These are phyloP conservation scores for Drosophila triauraria DNA, from an alignment of 1,140 invertebrate species.

Conservation along the genomic window DNA sequence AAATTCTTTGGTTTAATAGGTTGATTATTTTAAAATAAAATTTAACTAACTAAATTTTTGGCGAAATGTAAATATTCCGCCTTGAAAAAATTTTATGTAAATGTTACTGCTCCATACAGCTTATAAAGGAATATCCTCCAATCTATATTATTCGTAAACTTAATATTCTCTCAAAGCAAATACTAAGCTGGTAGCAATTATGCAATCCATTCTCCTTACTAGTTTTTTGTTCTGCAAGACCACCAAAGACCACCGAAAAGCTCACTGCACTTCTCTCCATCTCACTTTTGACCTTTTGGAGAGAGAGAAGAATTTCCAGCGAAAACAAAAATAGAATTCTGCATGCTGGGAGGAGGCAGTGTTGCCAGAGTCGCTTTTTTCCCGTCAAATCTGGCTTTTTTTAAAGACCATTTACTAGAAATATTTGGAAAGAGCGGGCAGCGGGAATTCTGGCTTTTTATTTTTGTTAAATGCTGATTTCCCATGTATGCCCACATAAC, in stretches of 20 bases:
- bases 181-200: neutral
- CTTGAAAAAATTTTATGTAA: neutral
- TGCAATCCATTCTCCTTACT: neutral
- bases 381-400: too few relatives aligned
- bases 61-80: neutral
- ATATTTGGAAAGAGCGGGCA: too few relatives aligned
- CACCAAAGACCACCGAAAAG: neutral
- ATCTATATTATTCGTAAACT: too few relatives aligned
- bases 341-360: neutral
- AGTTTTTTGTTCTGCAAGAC: neutral
- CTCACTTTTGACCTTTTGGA: slow-evolving; percentile 49
- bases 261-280: slow-evolving; percentile 11
- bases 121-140: neutral
- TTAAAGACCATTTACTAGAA: too few relatives aligned
- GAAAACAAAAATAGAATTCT: slow-evolving; percentile 47
- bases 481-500: too few relatives aligned
- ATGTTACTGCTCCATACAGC: neutral
- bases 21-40: too few relatives aligned
- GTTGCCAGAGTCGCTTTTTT: too few relatives aligned
- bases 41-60: neutral
- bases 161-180: neutral
- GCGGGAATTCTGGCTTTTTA: too few relatives aligned
- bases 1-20: neutral
- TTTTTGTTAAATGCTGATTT: too few relatives aligned
- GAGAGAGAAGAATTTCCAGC: slow-evolving; percentile 13